phyloP scores from a whole-genome alignment of 2,888 invertebrate species.

The Lottia scabra region DNA sequence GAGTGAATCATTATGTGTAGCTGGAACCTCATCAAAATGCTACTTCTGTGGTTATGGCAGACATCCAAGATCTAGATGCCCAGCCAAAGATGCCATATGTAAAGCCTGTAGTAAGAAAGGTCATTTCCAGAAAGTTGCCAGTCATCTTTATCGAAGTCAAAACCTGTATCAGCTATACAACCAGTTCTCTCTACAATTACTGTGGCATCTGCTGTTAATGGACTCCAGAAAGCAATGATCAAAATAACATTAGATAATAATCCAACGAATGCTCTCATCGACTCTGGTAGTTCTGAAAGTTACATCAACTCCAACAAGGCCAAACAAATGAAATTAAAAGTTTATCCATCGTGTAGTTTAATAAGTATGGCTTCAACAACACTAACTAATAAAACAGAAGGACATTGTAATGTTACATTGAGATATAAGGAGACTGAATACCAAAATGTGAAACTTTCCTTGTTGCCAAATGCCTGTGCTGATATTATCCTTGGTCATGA shows the following conservation, averaged over 20 bases:
- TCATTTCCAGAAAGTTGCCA: background rate
- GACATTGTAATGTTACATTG: background rate
- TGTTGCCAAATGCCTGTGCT: background rate
- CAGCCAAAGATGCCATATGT: background rate
- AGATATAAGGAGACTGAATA: background rate
- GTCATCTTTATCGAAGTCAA: background rate
- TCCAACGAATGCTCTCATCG: background rate
- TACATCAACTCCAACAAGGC: background rate
- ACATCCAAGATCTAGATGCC: background rate
- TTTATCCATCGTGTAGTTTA: background rate
- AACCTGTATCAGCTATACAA: background rate
- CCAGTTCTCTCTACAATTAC: background rate
- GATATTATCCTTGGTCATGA: background rate
- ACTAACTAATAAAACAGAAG: background rate
- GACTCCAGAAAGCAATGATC: background rate
- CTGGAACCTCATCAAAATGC: background rate
- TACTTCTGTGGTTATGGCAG: background rate
- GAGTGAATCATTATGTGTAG: background rate
- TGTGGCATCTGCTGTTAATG: background rate
- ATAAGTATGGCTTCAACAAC: background rate
- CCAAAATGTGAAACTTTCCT: background rate
- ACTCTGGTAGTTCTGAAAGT: background rate
- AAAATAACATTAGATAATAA: background rate
- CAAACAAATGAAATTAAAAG: background rate
- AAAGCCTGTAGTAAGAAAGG: background rate